A percentile compares a stretch with the other conserved stretches of the same genome.
phyloP scores from a whole-genome alignment of 2,888 invertebrate genomes.

The Asteroscopus sphinx region DNA sequence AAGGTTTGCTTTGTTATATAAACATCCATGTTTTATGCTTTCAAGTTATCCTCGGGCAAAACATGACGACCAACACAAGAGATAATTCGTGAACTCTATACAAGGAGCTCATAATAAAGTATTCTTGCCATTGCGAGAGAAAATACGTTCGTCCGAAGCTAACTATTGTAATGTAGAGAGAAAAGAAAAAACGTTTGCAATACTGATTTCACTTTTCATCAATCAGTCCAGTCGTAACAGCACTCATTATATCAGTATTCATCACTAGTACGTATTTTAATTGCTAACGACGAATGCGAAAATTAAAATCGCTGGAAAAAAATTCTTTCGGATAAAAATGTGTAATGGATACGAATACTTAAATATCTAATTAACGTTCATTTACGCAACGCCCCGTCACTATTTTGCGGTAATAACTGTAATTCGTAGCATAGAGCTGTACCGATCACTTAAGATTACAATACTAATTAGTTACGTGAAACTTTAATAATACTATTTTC shows the following conservation, averaged over 20 bases:
- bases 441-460: conserved; percentile 8
- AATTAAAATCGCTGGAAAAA: conserved; percentile 34
- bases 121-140: conserved; percentile 43
- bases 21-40: conserved; percentile 43
- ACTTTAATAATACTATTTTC: too few relatives aligned
- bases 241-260: conserved; percentile 59
- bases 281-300: conserved; percentile 55
- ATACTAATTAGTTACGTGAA: conserved; percentile 5
- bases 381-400: conserved; percentile 44
- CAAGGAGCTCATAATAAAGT: conserved; percentile 46
- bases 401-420: conserved; percentile 41
- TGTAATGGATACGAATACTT: conserved; percentile 51
- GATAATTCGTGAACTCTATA: conserved; percentile 50
- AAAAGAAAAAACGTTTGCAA: conserved; percentile 33
- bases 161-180: conserved; percentile 37
- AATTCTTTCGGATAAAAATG: conserved; percentile 41
- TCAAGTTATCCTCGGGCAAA: conserved; percentile 46
- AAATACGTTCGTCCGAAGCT: conserved; percentile 41
- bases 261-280: conserved; percentile 65
- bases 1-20: conserved; percentile 39
- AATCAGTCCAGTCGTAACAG: conserved; percentile 55
- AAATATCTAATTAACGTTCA: conserved; percentile 38
- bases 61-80: conserved; percentile 43
- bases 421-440: conserved; percentile 22
- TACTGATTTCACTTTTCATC: conserved; percentile 66